Base-by-base conservation (phyloP, 2,888 invertebrate genomes). In the Apodemia mormo region DNA sequence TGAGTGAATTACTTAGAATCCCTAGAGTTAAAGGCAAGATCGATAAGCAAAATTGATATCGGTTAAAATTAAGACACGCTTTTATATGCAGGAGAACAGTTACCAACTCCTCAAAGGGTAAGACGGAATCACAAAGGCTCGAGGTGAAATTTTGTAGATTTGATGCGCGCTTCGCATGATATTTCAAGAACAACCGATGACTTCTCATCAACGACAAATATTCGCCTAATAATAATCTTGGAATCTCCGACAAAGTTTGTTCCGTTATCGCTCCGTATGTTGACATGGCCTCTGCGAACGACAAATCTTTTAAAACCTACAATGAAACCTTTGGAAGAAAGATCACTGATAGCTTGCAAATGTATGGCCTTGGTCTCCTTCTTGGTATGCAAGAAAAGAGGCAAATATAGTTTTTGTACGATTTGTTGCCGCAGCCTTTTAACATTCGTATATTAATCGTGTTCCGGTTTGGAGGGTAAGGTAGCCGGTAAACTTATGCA, bases 121-220 rank as follows among this genome's bases (percentile, higher is more conserved):
- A 65, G 0, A 71, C 74, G 0, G 68, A 52, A 12, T 68, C 61
- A 9, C 73, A 72, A 49, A 12, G 71, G 52, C 14, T 45, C 70
- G 1, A 73, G 30, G 40, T 77, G 77, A n/a, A 65, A 40, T 43
- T 76, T 76, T 0, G 67, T 64, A 7, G 70, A 75, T 10, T 68
- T 72, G 1, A 78, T 69, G 2, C 74, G 76, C 8, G 76, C 73
- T 65, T 79, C 78, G 77, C 77, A 79, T 4, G 76, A 52, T 29
- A 56, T 56, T 9, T 56, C 56, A 56, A 56, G 29, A 7, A 29
- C 29, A 8, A 56, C 56, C 2, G 56, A 12, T 68, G 52, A 56
- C 9, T 10, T 71, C 68, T 12, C 43, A 22, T n/a, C 68, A 3
- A 54, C 45, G n/a, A 70, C 69, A 49, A 71, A 37, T 2, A 12